phyloP scores from a whole-genome alignment of 2,113 vertebrate genomes.

The Procapra przewalskii region DNA sequence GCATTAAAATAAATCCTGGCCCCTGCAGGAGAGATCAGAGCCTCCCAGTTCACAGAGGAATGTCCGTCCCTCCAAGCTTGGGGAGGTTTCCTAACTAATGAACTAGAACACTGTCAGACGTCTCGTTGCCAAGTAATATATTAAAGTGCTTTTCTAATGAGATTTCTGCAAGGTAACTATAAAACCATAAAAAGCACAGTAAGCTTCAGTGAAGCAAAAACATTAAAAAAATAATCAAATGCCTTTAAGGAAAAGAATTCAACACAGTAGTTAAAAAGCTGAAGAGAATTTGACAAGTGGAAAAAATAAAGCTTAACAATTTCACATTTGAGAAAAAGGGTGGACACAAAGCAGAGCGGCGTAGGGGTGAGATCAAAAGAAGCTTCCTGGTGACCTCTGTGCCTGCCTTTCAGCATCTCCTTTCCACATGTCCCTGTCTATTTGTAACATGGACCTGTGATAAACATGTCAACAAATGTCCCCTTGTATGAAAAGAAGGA shows the following conservation, averaged over 20 bases:
- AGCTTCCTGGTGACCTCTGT: not conserved
- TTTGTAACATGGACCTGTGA: not conserved
- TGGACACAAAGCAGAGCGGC: not conserved
- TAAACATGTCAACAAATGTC: not conserved
- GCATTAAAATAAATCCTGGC: constrained; percentile 40
- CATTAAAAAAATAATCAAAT: constrained; percentile 38
- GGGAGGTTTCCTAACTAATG: constrained; percentile 51
- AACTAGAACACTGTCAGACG: constrained; percentile 58
- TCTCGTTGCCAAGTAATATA: constrained; percentile 65
- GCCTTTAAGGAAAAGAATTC: constrained; percentile 47
- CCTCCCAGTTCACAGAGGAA: constrained; percentile 16
- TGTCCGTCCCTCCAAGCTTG: not conserved
- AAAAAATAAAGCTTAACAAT: not conserved
- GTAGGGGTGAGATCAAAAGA: not conserved
- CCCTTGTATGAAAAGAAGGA: not conserved
- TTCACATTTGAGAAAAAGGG: not conserved
- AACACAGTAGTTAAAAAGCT: not conserved
- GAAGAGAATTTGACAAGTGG: not conserved
- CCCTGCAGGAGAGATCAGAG: not conserved
- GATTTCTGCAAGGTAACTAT: constrained; percentile 63
- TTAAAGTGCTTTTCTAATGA: constrained; percentile 73
- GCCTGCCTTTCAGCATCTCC: not conserved
- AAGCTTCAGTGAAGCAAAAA: constrained; percentile 75
- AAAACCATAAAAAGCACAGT: constrained; percentile 60
- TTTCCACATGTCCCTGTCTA: not conserved